Base-by-base conservation (phyloP, 2,797 vertebrate species). In the Vireo griseus region DNA sequence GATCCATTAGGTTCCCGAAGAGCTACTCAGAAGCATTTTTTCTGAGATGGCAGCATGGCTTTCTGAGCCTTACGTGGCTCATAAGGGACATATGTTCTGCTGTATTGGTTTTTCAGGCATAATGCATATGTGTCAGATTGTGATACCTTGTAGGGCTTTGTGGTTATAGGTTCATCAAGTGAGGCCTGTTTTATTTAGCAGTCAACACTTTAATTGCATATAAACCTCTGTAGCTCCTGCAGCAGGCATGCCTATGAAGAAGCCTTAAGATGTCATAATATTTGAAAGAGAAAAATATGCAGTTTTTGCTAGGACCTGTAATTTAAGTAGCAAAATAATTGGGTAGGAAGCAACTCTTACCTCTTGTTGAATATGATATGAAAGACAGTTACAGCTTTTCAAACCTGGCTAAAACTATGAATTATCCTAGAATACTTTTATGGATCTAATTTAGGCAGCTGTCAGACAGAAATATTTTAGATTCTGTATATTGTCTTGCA, bases 351-450 rank as follows among this genome's bases (percentile, higher is more conserved):
- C 20, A 65, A 86, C 22, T 96, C 87, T 90, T 90, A 66, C 33
- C 67, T 90, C 77, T 50, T 74, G 40, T 52, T 78, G 50, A 92
- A 54, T 87, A 62, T 92, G 51, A 80, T 95, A 48, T 95, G 86
- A 79, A 85, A 95, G 87, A 92, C 75, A 91, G 75, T 67, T 92
- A 76, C 68, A 94, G 87, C 90, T 96, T 95, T 96, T 95, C 76
- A 96, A 88, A 92, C 33, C 84, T 85, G 78, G 59, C 59, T 95
- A 81, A 94, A 95, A 84, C 45, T 89, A 57, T 88, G 55, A 84
- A 84, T 94, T 96, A 94, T 93, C 44, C 28, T 92, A 42, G 58
- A 88, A 44, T 87, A 87, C 81, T 91, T 88, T 59, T 42, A 33
- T 91, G 48, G 24, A 58, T 96, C 77, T 92, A 71, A 86, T 88